Percentiles rank a stretch among this genome's conserved stretches.
Evolutionary conservation across 2,888 invertebrate genomes (phyloP).

Genomic region (Trissoscelio sp.): DNA sequence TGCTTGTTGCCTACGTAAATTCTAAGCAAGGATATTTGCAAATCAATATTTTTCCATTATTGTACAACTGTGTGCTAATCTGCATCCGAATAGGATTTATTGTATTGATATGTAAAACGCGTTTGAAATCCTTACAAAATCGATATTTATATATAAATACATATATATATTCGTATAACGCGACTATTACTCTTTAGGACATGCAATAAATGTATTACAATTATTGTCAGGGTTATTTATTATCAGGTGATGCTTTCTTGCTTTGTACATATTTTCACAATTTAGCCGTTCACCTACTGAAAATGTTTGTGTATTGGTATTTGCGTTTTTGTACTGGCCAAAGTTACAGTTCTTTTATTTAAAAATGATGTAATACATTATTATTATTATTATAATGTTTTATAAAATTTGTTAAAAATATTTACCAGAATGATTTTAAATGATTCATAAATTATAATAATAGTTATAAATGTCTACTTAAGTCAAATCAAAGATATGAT

Average conservation of each 20-base stretch:
- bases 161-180: constrained; percentile 7
- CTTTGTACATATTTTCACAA: constrained; percentile 24
- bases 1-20: constrained; percentile 3
- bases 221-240: constrained; percentile 36
- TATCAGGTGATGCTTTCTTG: constrained; percentile 20
- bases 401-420: too few relatives aligned
- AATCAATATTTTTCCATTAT: constrained; percentile 8
- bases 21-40: constrained; percentile 18
- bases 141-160: constrained; percentile 22
- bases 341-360: too few relatives aligned
- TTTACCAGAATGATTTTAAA: too few relatives aligned
- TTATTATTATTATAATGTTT: too few relatives aligned
- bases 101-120: constrained; percentile 30
- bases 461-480: too few relatives aligned
- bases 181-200: constrained; percentile 19
- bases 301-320: too few relatives aligned
- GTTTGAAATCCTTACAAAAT: constrained; percentile 12
- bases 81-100: constrained; percentile 21
- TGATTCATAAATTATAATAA: too few relatives aligned
- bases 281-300: constrained; percentile 38
- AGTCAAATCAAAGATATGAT: too few relatives aligned
- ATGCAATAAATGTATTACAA: constrained; percentile 33
- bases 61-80: constrained; percentile 30
- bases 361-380: too few relatives aligned
- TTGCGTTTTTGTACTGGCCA: too few relatives aligned